Percentiles rank a stretch among this genome's conserved stretches.
Conservation (phyloP, 1,140 invertebrate genomes). For the Drosophila sp. region DNA sequence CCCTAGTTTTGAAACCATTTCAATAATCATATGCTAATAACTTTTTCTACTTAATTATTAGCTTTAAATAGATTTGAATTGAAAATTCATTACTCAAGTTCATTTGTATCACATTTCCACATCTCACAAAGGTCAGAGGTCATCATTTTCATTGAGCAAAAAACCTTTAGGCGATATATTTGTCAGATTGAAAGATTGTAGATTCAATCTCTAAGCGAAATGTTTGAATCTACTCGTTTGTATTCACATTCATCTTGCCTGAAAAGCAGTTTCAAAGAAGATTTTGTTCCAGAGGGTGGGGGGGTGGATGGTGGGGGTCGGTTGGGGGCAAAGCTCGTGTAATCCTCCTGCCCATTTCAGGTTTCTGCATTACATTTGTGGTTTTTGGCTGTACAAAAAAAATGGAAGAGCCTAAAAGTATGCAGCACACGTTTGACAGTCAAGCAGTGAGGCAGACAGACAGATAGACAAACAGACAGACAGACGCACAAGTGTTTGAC, state of each 20-base stretch:
- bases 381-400: conserved; percentile 9
- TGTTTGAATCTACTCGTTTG: too few relatives aligned
- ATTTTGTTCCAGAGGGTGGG: neutral
- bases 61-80: too few relatives aligned
- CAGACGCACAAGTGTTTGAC: conserved; percentile 45
- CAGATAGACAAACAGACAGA: conserved; percentile 39
- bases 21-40: too few relatives aligned
- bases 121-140: too few relatives aligned
- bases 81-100: too few relatives aligned
- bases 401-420: conserved; percentile 55
- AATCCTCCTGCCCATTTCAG: conserved; percentile 39
- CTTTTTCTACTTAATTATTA: too few relatives aligned
- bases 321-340: conserved; percentile 36
- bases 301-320: neutral
- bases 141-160: too few relatives aligned
- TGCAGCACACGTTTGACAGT: conserved; percentile 72
- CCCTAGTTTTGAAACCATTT: too few relatives aligned
- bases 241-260: neutral
- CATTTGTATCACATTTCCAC: too few relatives aligned
- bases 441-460: conserved; percentile 35
- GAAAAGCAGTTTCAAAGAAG: neutral
- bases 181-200: too few relatives aligned
- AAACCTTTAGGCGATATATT: too few relatives aligned
- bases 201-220: too few relatives aligned
- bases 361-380: conserved; percentile 59